A percentile compares a stretch with the other conserved stretches of the same genome.
These are phyloP conservation scores for Holocentrus rufus DNA, from an alignment of 2,797 vertebrate genomes.

Conservation along the genomic window DNA sequence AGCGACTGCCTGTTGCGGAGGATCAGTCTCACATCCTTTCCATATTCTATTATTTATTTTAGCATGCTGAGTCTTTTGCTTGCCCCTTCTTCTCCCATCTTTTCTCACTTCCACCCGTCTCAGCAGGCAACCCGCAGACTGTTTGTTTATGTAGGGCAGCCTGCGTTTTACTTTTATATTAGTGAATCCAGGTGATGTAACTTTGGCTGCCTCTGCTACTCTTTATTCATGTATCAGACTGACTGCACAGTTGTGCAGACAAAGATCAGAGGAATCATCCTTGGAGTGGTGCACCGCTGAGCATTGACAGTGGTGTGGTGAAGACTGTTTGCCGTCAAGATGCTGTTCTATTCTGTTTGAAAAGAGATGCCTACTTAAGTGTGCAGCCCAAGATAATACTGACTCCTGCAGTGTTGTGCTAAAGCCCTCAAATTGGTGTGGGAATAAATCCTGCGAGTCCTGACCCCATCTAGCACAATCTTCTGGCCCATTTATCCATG, in stretches of 20 bases:
- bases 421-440: slow-evolving; percentile 36
- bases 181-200: slow-evolving; percentile 41
- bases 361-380: slow-evolving; percentile 49
- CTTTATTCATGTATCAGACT: slow-evolving; percentile 33
- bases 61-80: slow-evolving; percentile 46
- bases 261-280: slow-evolving; percentile 57
- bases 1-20: slow-evolving; percentile 58
- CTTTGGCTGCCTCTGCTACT: slow-evolving; percentile 10
- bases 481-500: slow-evolving; percentile 16
- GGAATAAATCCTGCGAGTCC: slow-evolving; percentile 59
- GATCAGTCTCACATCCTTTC: slow-evolving; percentile 65
- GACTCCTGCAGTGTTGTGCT: slow-evolving; percentile 49
- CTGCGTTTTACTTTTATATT: slow-evolving; percentile 13
- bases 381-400: slow-evolving; percentile 50
- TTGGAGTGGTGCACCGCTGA: slow-evolving; percentile 38
- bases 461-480: slow-evolving; percentile 29
- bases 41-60: slow-evolving; percentile 65
- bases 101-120: slow-evolving; percentile 32
- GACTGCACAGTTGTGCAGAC: slow-evolving; percentile 13
- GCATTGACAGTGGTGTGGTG: slow-evolving; percentile 33
- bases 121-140: slow-evolving; percentile 53
- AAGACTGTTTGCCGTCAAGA: slow-evolving; percentile 26
- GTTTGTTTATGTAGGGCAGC: slow-evolving; percentile 47
- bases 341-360: slow-evolving; percentile 43
- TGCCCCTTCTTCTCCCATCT: slow-evolving; percentile 38